Percentiles rank a stretch among this genome's conserved stretches.
phyloP scores from a whole-genome alignment of 2,797 vertebrate species.

The Melanotaenia boesemani region DNA sequence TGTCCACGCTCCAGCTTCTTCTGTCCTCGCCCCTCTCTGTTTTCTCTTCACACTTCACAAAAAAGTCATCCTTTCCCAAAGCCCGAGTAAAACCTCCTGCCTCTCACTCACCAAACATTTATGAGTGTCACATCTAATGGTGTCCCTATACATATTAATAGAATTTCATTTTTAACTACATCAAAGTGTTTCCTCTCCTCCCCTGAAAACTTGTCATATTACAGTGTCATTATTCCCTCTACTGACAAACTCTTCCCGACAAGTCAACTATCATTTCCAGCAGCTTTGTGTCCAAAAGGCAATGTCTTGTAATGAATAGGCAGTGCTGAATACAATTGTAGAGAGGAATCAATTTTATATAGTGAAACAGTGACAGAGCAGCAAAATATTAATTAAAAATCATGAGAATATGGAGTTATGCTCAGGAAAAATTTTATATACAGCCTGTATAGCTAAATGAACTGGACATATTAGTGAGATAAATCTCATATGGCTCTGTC shows the following conservation, averaged over 20 bases:
- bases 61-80: conserved; percentile 39
- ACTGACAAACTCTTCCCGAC: conserved; percentile 69
- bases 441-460: conserved; percentile 43
- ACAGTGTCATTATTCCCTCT: conserved; percentile 72
- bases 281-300: conserved; percentile 68
- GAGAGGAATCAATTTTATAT: conserved; percentile 62
- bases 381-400: conserved; percentile 51
- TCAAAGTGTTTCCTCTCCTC: conserved; percentile 74
- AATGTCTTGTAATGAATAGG: conserved; percentile 64
- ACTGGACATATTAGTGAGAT: conserved; percentile 69
- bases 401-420: conserved; percentile 40
- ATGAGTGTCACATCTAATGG: conserved; percentile 70
- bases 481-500: conserved; percentile 66
- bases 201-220: conserved; percentile 72
- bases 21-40: conserved; percentile 18
- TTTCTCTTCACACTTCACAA: conserved; percentile 42
- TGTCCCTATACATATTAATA: conserved; percentile 79
- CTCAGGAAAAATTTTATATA: conserved; percentile 24
- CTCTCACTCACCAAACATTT: conserved; percentile 68
- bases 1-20: conserved; percentile 50
- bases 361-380: conserved; percentile 57
- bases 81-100: conserved; percentile 48
- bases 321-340: conserved; percentile 63
- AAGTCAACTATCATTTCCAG: conserved; percentile 71
- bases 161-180: conserved; percentile 71